These are phyloP conservation scores for Actias luna DNA, from an alignment of 2,888 invertebrate genomes.

Conservation along the genomic window DNA sequence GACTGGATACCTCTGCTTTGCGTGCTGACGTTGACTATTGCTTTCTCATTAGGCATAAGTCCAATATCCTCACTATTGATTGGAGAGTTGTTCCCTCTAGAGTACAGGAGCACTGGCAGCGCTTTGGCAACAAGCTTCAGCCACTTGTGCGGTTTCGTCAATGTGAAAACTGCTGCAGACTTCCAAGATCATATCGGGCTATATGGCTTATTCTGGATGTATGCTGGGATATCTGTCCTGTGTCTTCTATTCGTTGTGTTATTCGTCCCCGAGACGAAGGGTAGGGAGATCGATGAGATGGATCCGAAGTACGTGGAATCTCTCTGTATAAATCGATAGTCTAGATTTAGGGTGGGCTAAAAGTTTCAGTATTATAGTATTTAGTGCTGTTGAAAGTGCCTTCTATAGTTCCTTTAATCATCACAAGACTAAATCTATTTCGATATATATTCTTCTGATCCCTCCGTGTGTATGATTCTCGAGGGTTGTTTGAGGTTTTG, in stretches of 20 bases:
- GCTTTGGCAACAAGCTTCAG: conserved; percentile 90
- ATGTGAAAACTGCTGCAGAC: conserved; percentile 91
- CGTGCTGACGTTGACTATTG: conserved; percentile 90
- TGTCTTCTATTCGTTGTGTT: conserved; percentile 91
- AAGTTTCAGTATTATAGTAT: conserved; percentile 42
- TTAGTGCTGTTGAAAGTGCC: conserved; percentile 28
- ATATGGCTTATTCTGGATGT: conserved; percentile 93
- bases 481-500: too few species aligned
- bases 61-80: conserved; percentile 88
- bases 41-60: conserved; percentile 90
- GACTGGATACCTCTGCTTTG: conserved; percentile 93
- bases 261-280: conserved; percentile 95
- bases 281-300: conserved; percentile 94
- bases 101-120: conserved; percentile 86
- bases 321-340: conserved; percentile 79
- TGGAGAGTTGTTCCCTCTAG: conserved; percentile 87
- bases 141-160: conserved; percentile 92
- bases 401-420: conserved; percentile 45
- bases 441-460: neutral
- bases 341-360: conserved; percentile 30
- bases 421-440: conserved; percentile 31
- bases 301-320: conserved; percentile 85
- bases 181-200: conserved; percentile 87
- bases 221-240: conserved; percentile 89
- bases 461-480: neutral